Base-by-base conservation (phyloP, 2,888 invertebrate genomes). In the Troilus luridus region DNA sequence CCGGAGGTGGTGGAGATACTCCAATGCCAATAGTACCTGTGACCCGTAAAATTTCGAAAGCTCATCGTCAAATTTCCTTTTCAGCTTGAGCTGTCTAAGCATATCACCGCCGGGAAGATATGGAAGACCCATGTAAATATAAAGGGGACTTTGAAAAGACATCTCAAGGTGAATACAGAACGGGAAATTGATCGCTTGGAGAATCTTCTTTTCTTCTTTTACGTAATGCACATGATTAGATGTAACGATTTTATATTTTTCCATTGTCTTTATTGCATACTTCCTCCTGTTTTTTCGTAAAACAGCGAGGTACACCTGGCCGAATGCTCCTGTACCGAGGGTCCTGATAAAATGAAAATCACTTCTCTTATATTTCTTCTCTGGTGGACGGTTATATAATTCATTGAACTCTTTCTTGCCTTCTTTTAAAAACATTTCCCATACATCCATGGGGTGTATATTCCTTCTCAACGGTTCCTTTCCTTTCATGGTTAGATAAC, bases 11-110 rank as follows among this genome's bases (percentile, higher is more conserved):
- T 99, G 99, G 91, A 99, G 94, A 94, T 99, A 99, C 94, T 99
- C 99, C 93, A 99, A 95, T 3, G 97, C 98, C 92, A 99, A 94
- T 90, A 97, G 95, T n/a, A 99, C 97, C 95, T 99, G 99, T 90
- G 98, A 97, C 0, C 97, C 98, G 94, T 98, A 99, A 95, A 99
- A 99, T 93, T 96, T 92, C 2, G 92, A 91, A 41, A 91, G 95
- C 91, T 94, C 94, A 94, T 95, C 95, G 93, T 95, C 95, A 94
- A 94, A 96, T 93, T 95, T 96, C 54, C 94, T 94, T 94, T 95
- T 95, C 94, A 95, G 95, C 92, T 97, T 95, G 92, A 98, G 95
- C 94, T 97, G 97, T 14, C 96, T 96, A 93, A 98, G 98, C 96
- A 98, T 96, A 94, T 98, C 98, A 5, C 98, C 98, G 10, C 98